A percentile compares a stretch with the other conserved stretches of the same genome.
phyloP scores from a whole-genome alignment of 2,113 vertebrate species.

The Crotalus helleri region DNA sequence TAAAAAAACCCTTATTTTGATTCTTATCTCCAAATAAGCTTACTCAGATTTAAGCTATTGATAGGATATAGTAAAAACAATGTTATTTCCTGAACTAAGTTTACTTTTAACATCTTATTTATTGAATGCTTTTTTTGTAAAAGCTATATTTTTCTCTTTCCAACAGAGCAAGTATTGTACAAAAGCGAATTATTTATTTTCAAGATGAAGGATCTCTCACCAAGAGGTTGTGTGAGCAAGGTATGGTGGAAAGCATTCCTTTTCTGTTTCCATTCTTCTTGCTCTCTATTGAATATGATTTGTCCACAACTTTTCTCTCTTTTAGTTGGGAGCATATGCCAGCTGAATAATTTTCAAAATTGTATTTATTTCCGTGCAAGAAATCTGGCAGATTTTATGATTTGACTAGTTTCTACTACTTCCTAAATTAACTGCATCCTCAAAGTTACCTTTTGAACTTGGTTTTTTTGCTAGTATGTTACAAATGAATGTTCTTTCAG shows the following conservation, averaged over 20 bases:
- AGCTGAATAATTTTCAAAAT: neutral
- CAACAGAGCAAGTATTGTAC: constrained; percentile 92
- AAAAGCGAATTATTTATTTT: constrained; percentile 96
- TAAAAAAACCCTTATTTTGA: neutral
- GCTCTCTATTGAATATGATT: neutral
- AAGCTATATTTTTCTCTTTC: neutral
- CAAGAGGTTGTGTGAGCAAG: constrained; percentile 94
- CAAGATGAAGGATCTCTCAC: constrained; percentile 96
- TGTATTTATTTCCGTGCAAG: neutral
- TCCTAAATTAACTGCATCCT: neutral
- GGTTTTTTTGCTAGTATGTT: neutral
- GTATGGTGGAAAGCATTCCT: constrained; percentile 66
- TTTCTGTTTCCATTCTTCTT: neutral
- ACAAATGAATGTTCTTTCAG: neutral
- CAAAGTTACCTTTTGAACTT: neutral
- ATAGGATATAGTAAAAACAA: neutral
- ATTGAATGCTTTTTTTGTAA: neutral
- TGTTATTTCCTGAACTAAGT: neutral
- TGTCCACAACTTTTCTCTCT: neutral
- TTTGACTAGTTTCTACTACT: neutral
- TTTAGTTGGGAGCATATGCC: neutral
- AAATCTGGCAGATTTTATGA: neutral
- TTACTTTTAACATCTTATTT: neutral
- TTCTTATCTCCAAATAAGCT: neutral
- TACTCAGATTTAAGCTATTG: neutral